These are phyloP conservation scores for Paedocypris sp. DNA, from an alignment of 2,113 vertebrate species.

Conservation along the genomic window DNA sequence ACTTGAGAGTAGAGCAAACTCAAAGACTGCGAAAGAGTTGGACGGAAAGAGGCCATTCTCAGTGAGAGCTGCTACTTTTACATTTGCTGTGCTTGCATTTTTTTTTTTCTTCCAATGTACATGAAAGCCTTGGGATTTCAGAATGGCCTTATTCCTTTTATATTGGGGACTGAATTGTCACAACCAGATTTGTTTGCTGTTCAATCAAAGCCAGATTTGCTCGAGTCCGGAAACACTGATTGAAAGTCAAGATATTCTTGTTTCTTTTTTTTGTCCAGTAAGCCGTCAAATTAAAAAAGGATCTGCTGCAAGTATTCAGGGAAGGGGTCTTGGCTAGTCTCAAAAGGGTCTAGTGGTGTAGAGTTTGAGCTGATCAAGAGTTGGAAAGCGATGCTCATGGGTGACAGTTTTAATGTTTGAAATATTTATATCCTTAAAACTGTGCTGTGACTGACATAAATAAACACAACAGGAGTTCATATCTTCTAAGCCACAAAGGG, in stretches of 20 bases:
- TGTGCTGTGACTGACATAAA: conserved; percentile 59
- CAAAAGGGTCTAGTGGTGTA: no score
- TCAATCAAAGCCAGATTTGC: conserved; percentile 3
- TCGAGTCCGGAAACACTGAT: conserved; percentile 4
- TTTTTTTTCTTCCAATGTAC: conserved; percentile 15
- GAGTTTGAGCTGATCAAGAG: no score
- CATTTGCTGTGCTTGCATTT: conserved; percentile 36
- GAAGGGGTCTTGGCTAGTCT: background rate
- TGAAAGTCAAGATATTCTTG: conserved; percentile 19
- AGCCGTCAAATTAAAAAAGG: background rate
- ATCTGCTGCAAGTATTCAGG: background rate
- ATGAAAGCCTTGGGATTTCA: conserved; percentile 11
- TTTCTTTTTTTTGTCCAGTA: background rate
- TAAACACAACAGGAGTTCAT: conserved; percentile 60
- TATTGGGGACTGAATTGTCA: background rate
- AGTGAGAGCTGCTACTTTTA: conserved; percentile 24
- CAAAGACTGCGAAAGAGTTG: conserved; percentile 13
- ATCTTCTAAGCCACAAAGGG: conserved; percentile 57
- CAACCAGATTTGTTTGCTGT: background rate
- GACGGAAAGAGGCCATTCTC: conserved; percentile 25
- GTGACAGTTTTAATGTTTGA: conserved; percentile 48
- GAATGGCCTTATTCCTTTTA: conserved; percentile 18
- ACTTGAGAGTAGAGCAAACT: conserved; percentile 32
- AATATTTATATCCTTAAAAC: conserved; percentile 64
- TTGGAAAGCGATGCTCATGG: conserved; percentile 64